Conservation (phyloP, 2,888 invertebrate genomes). For the Andrena haemorrhoa region DNA sequence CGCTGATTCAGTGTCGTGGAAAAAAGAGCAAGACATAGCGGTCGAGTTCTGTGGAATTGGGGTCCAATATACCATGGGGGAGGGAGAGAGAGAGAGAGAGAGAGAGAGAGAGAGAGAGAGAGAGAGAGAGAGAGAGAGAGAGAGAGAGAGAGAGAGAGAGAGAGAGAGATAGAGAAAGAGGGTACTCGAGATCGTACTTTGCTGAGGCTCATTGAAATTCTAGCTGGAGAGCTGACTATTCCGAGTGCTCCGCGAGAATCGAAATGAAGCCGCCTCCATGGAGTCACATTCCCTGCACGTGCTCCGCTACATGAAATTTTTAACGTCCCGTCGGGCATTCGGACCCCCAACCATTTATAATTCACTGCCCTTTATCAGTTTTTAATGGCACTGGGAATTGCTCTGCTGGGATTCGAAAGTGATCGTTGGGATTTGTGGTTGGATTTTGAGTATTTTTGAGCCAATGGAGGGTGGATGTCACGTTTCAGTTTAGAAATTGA, state of each 20-base stretch:
- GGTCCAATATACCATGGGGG: slow-evolving; percentile 13
- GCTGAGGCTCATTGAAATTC: slow-evolving; percentile 53
- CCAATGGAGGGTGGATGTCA: too few species aligned
- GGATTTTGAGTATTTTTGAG: too few species aligned
- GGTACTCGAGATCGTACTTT: slow-evolving; percentile 14
- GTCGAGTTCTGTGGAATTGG: neutral
- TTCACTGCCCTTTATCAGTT: neutral
- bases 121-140: slow-evolving; percentile 5
- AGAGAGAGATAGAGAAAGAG: neutral
- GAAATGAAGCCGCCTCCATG: slow-evolving; percentile 28
- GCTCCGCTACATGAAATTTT: slow-evolving; percentile 29
- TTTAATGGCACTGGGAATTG: neutral
- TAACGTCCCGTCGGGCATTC: slow-evolving; percentile 8
- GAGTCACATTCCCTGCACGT: slow-evolving; percentile 32
- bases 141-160: neutral
- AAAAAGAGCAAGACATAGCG: neutral
- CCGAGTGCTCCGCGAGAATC: slow-evolving; percentile 44
- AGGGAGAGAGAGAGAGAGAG: neutral
- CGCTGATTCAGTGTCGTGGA: slow-evolving; percentile 1
- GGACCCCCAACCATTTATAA: slow-evolving; percentile 15
- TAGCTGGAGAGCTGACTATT: slow-evolving; percentile 45
- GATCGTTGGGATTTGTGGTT: too few species aligned
- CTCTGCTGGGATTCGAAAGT: too few species aligned
- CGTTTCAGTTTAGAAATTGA: too few species aligned
- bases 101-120: slow-evolving; percentile 2